Conservation (phyloP, 2,113 vertebrate species). For the Rhipidura dahli region DNA sequence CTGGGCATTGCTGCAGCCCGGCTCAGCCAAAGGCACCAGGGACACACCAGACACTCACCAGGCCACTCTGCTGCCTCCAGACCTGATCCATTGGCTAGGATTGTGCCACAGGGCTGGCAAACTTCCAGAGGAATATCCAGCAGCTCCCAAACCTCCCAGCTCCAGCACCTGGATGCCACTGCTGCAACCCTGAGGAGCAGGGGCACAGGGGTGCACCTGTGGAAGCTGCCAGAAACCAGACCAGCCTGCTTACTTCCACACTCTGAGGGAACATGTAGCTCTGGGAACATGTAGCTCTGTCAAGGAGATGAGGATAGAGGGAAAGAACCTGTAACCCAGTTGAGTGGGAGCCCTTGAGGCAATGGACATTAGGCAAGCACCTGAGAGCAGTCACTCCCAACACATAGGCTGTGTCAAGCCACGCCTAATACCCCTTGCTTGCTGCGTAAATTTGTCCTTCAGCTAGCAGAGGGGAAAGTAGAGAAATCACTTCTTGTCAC, state of each 20-base stretch:
- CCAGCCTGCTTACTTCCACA: background rate
- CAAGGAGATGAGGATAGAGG: rapidly evolving
- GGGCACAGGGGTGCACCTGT: rapidly evolving
- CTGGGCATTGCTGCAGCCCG: background rate
- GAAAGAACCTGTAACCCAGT: background rate
- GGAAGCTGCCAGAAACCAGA: background rate
- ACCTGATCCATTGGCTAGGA: rapidly evolving
- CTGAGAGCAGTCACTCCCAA: rapidly evolving
- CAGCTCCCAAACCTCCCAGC: background rate
- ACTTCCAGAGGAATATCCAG: background rate
- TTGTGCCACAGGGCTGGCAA: rapidly evolving
- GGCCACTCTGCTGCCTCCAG: background rate
- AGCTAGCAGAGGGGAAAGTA: too few relatives aligned
- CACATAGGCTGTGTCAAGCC: background rate
- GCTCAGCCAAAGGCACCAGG: background rate
- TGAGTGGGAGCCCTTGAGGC: background rate
- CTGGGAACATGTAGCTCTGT: rapidly evolving
- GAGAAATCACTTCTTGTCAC: rapidly evolving
- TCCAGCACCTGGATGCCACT: rapidly evolving
- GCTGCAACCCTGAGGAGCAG: background rate
- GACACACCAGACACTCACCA: rapidly evolving
- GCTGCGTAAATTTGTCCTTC: background rate
- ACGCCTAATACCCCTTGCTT: rapidly evolving
- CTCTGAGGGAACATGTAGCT: rapidly evolving
- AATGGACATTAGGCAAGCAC: rapidly evolving